Evolutionary conservation across 2,113 vertebrate species (phyloP), one percentile per base, ranked within the genome.

Genomic region (Scytalopus superciliaris): DNA sequence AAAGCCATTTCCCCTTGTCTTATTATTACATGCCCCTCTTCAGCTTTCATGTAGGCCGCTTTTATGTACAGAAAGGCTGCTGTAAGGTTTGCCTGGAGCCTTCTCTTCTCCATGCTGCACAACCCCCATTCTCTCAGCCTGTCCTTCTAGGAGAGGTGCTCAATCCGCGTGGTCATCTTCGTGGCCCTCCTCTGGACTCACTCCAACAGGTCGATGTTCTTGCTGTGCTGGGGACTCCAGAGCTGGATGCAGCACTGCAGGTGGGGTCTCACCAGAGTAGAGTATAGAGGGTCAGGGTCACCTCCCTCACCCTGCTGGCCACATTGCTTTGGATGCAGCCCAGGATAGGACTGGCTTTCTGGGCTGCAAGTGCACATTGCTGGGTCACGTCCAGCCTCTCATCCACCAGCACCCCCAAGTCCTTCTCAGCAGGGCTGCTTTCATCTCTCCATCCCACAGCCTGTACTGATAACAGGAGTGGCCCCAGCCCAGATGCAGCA

Each of bases 221-320:
- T 55, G 47, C 40, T 60, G 6, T 81, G 50, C 12, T 55, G 11
- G 6, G 17, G 0, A 7, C 9, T 25, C 35, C 40, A 56, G 55
- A 49, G 35, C 40, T 63, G 56, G 63, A 42, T 69, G 40, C 35
- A 55, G 45, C 1, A 4, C 3, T 76, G 3, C 30, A 22, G 14
- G 6, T 60, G 55, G 45, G 31, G 6, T 47, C 39, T 47, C 24
- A 37, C 0, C 31, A 57, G 67, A 18, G 37, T 7, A 6, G 45
- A 50, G 33, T 30, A n/a, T n/a, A 62, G 53, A 75, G 45, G 30
- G 39, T 0, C 70, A 62, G 30, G 42, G 40, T 42, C 25, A 21
- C n/a, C 25, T 62, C 13, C 14, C 21, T 49, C 0, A 0, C 18
- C 70, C 47, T 55, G n/a, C 40, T 69, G 70, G 0, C 47, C 25